These are phyloP conservation scores for Pseudomyrmex dendroicus DNA, from an alignment of 1,140 invertebrate species.

Conservation along the genomic window DNA sequence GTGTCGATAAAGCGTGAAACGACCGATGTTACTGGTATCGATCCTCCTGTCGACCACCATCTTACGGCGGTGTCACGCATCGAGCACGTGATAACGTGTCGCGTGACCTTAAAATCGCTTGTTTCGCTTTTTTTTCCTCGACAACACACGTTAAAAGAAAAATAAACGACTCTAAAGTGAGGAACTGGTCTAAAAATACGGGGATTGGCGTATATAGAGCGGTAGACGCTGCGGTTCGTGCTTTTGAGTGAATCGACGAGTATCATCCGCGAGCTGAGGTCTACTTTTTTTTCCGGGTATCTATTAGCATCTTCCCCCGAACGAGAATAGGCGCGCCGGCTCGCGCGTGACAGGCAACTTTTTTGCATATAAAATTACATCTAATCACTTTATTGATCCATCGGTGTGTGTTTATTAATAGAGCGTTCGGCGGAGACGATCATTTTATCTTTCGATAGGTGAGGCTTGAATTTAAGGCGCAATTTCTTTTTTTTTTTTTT, in stretches of 20 bases:
- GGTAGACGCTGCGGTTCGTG: not conserved
- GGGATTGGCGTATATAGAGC: not conserved
- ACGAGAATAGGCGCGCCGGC: not conserved
- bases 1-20: conserved; percentile 48
- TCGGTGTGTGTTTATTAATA: too few relatives aligned
- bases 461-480: too few relatives aligned
- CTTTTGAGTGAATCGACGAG: conserved; percentile 37
- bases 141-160: conserved; percentile 36
- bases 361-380: not conserved
- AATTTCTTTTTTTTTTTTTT: not conserved
- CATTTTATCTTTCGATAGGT: too few relatives aligned
- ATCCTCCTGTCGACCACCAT: conserved; percentile 25
- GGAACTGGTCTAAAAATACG: conserved; percentile 43
- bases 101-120: conserved; percentile 53
- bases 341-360: conserved; percentile 1
- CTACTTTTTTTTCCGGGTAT: not conserved
- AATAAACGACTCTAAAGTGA: conserved; percentile 33
- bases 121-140: not conserved
- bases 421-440: too few relatives aligned
- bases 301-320: not conserved
- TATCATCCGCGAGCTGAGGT: not conserved
- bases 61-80: conserved; percentile 3
- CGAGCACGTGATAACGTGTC: conserved; percentile 16
- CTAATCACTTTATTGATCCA: too few relatives aligned
- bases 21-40: conserved; percentile 34